Percentiles rank a stretch among this genome's conserved stretches.
Conservation (phyloP, 2,113 vertebrate species). For the Turdus rufiventris region DNA sequence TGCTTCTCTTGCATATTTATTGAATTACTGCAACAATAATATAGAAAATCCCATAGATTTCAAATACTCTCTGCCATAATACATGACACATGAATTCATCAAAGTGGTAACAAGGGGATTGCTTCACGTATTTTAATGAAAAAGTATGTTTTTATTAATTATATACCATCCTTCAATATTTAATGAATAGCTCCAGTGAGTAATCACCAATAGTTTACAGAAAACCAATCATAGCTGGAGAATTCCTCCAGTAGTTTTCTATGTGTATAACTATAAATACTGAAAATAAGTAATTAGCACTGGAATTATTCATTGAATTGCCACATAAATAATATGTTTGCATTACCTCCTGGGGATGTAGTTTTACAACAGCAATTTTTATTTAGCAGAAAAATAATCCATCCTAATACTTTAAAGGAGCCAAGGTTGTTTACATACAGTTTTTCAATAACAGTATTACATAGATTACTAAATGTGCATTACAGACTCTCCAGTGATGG, state of each 20-base stretch:
- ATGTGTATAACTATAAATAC: background rate
- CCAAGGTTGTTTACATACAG: background rate
- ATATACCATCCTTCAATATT: constrained; percentile 37
- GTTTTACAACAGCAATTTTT: constrained; percentile 8
- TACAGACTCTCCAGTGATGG: background rate
- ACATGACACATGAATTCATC: background rate
- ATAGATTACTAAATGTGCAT: background rate
- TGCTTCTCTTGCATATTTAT: background rate
- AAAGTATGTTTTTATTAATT: constrained; percentile 25
- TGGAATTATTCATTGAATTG: constrained; percentile 3
- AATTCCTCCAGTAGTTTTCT: background rate
- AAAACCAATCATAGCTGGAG: background rate
- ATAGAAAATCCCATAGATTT: background rate
- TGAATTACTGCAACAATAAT: background rate
- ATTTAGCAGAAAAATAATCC: background rate
- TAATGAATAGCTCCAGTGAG: constrained; percentile 25
- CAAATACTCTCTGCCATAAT: constrained; percentile 8
- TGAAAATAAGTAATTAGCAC: constrained; percentile 32
- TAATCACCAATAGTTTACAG: background rate
- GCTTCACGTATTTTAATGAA: background rate
- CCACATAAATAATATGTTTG: constrained; percentile 14
- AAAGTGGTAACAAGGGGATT: background rate
- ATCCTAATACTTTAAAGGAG: background rate
- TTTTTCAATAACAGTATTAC: background rate
- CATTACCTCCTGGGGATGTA: background rate